Evolutionary conservation across 2,888 invertebrate species (phyloP).

Genomic region (Caenorhabditis drosophilae): DNA sequence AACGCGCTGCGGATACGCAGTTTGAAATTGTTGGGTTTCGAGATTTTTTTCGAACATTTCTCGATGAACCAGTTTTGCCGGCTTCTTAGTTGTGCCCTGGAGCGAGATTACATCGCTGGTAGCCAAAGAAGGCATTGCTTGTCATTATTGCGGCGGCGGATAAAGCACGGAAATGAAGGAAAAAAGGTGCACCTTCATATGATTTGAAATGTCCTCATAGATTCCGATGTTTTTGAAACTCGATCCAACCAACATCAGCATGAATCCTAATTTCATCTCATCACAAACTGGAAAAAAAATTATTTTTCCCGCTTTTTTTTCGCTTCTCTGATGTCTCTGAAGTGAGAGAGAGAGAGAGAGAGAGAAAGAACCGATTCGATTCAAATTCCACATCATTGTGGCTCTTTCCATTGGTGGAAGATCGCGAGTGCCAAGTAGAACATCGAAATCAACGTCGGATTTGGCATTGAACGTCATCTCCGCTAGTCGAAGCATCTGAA

Average conservation of each 20-base stretch:
- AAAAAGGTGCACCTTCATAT: slow-evolving; percentile 41
- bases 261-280: slow-evolving; percentile 56
- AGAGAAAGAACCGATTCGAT: slow-evolving; percentile 43
- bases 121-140: too few species aligned
- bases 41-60: too few species aligned
- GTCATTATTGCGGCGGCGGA: too few species aligned
- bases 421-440: slow-evolving; percentile 50
- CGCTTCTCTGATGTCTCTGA: too few species aligned
- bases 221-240: slow-evolving; percentile 42
- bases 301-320: too few species aligned
- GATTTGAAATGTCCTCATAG: slow-evolving; percentile 49
- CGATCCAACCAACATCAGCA: slow-evolving; percentile 55
- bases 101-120: too few species aligned
- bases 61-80: too few species aligned
- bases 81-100: too few species aligned
- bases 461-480: slow-evolving; percentile 53
- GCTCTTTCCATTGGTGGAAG: slow-evolving; percentile 47
- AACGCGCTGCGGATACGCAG: too few species aligned
- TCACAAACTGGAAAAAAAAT: slow-evolving; percentile 48
- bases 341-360: too few species aligned
- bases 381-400: slow-evolving; percentile 48
- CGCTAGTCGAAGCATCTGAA: slow-evolving; percentile 52
- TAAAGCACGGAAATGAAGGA: background rate
- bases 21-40: too few species aligned
- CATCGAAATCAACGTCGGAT: slow-evolving; percentile 47